Percentiles rank a stretch among this genome's conserved stretches.
Evolutionary conservation across 2,797 vertebrate genomes (phyloP).

Genomic region (Thaleichthys pacificus): DNA sequence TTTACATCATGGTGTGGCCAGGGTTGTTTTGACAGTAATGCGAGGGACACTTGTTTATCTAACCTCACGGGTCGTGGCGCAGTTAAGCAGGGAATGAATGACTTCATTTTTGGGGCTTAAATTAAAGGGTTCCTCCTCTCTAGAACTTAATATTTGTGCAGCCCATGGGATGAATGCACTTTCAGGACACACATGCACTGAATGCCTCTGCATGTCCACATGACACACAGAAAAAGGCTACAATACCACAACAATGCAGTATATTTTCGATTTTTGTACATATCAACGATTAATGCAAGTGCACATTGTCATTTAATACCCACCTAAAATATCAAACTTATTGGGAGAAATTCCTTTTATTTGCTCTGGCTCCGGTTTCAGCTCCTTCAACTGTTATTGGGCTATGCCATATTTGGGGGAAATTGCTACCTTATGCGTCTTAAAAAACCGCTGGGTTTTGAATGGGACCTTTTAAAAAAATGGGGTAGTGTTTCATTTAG

Average conservation of each 20-base stretch:
- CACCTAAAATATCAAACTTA: slow-evolving; percentile 39
- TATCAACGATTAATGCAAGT: slow-evolving; percentile 25
- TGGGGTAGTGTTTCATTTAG: slow-evolving; percentile 72
- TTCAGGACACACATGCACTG: slow-evolving; percentile 39
- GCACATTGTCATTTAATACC: slow-evolving; percentile 30
- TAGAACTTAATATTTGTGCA: slow-evolving; percentile 75
- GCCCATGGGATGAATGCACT: slow-evolving; percentile 67
- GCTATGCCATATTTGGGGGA: slow-evolving; percentile 71
- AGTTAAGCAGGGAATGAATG: slow-evolving; percentile 75
- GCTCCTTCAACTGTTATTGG: slow-evolving; percentile 69
- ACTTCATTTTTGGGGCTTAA: slow-evolving; percentile 77
- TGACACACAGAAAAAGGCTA: slow-evolving; percentile 50
- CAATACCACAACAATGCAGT: slow-evolving; percentile 35
- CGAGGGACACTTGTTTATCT: slow-evolving; percentile 77
- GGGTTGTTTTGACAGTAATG: slow-evolving; percentile 70
- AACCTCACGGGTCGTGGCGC: slow-evolving; percentile 70
- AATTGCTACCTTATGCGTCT: slow-evolving; percentile 76
- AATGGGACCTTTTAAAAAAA: slow-evolving; percentile 73
- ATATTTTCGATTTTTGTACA: neutral
- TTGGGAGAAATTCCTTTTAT: slow-evolving; percentile 46
- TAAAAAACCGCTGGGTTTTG: slow-evolving; percentile 59
- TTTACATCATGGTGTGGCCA: slow-evolving; percentile 63
- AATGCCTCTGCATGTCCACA: slow-evolving; percentile 22
- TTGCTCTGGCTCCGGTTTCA: slow-evolving; percentile 62
- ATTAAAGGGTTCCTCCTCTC: slow-evolving; percentile 78